Percentiles rank a stretch among this genome's conserved stretches.
Evolutionary conservation across 2,113 vertebrate species (phyloP).

Genomic region (Anser brachyrhynchus): DNA sequence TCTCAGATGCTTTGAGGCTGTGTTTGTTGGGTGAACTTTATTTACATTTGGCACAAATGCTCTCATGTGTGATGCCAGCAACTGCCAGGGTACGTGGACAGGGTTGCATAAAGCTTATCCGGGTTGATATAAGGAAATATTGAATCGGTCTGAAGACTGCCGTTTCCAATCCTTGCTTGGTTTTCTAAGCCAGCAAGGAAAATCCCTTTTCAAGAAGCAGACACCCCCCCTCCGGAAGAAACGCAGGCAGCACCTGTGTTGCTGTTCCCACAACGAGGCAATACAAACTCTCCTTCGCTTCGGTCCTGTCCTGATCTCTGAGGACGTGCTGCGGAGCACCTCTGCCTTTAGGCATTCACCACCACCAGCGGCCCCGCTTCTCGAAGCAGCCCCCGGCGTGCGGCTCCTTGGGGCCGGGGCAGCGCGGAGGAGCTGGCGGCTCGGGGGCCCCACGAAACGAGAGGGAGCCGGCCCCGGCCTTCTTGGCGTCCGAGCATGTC

Average conservation of each 20-base stretch:
- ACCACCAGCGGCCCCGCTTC: not conserved
- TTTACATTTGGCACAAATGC: conserved; percentile 62
- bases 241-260: not conserved
- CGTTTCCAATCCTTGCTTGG: not conserved
- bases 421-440: too few relatives aligned
- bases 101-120: conserved; percentile 48
- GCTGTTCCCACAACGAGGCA: not conserved
- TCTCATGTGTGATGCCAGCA: conserved; percentile 48
- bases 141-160: conserved; percentile 7
- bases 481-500: not conserved
- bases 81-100: conserved; percentile 36
- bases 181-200: conserved; percentile 17
- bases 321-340: not conserved
- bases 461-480: not conserved
- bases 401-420: too few relatives aligned
- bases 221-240: not conserved
- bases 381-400: not conserved
- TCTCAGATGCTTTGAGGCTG: conserved; percentile 66
- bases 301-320: not conserved
- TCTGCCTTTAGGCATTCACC: not conserved
- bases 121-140: conserved; percentile 17
- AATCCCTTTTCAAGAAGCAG: not conserved
- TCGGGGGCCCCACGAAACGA: too few relatives aligned
- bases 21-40: conserved; percentile 66
- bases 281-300: not conserved